Evolutionary conservation across 2,888 invertebrate genomes (phyloP).

Genomic region (Frankliniella intonsa): DNA sequence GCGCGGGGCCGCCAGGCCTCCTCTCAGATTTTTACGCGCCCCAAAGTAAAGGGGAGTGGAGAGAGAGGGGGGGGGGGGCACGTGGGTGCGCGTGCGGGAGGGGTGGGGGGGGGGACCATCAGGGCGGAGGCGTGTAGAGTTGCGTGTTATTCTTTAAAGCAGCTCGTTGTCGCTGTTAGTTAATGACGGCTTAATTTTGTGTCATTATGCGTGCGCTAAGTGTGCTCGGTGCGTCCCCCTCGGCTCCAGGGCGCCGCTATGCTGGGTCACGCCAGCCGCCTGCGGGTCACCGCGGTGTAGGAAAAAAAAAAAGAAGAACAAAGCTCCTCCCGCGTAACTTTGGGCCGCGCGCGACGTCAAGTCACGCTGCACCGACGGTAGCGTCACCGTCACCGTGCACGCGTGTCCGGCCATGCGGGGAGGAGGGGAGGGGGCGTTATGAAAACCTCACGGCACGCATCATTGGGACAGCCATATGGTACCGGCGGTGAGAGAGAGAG

Average conservation of each 20-base stretch:
- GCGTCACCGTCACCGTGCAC: neutral
- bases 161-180: constrained; percentile 19
- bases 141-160: constrained; percentile 24
- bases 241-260: neutral
- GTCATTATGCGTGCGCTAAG: constrained; percentile 26
- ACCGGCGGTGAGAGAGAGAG: neutral
- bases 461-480: neutral
- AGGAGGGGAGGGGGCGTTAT: no score
- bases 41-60: neutral
- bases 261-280: neutral
- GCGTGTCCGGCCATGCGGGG: no score
- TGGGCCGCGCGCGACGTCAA: neutral
- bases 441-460: neutral
- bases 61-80: neutral
- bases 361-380: neutral
- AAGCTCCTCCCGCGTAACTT: no score
- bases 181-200: constrained; percentile 27
- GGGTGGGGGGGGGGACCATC: neutral
- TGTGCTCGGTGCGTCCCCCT: neutral
- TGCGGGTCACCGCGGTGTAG: no score
- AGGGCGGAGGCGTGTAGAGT: constrained; percentile 1
- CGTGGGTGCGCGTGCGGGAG: neutral
- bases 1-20: no score
- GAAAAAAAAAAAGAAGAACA: no score
- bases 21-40: no score